phyloP scores from a whole-genome alignment of 2,797 vertebrate species.

The Enteromius unitaeniatus region DNA sequence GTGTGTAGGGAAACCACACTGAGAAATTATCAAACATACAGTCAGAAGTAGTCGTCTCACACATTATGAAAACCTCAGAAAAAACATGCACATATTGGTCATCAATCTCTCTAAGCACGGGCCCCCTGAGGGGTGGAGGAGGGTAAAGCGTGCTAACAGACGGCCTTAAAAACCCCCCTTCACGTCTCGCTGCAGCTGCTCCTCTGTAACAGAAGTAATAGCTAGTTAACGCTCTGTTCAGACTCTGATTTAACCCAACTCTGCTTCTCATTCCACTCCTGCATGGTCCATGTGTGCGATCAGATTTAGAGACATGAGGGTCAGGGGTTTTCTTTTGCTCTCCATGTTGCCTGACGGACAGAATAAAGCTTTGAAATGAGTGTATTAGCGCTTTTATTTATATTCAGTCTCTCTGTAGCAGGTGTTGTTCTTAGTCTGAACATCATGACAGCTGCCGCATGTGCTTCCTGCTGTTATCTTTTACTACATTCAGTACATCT shows the following conservation, averaged over 20 bases:
- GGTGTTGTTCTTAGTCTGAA: slow-evolving; percentile 32
- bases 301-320: slow-evolving; percentile 32
- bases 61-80: slow-evolving; percentile 31
- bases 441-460: slow-evolving; percentile 45
- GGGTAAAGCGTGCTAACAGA: slow-evolving; percentile 51
- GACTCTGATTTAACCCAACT: slow-evolving; percentile 43
- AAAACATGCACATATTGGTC: slow-evolving; percentile 21
- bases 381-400: slow-evolving; percentile 14
- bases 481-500: not conserved
- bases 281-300: slow-evolving; percentile 22
- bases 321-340: slow-evolving; percentile 23
- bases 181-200: slow-evolving; percentile 60
- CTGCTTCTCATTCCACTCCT: slow-evolving; percentile 24
- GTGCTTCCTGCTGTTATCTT: slow-evolving; percentile 7
- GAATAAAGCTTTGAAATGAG: not conserved
- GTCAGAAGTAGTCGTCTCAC: slow-evolving; percentile 19
- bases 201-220: slow-evolving; percentile 59
- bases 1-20: slow-evolving; percentile 13
- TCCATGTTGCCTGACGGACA: not conserved
- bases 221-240: slow-evolving; percentile 54
- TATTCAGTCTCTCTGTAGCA: slow-evolving; percentile 20
- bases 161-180: slow-evolving; percentile 39
- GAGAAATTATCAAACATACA: slow-evolving; percentile 22
- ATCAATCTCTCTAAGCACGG: slow-evolving; percentile 46
- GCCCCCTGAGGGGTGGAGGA: slow-evolving; percentile 37